Evolutionary conservation across 2,797 vertebrate genomes (phyloP).

Genomic region (Emys orbicularis): DNA sequence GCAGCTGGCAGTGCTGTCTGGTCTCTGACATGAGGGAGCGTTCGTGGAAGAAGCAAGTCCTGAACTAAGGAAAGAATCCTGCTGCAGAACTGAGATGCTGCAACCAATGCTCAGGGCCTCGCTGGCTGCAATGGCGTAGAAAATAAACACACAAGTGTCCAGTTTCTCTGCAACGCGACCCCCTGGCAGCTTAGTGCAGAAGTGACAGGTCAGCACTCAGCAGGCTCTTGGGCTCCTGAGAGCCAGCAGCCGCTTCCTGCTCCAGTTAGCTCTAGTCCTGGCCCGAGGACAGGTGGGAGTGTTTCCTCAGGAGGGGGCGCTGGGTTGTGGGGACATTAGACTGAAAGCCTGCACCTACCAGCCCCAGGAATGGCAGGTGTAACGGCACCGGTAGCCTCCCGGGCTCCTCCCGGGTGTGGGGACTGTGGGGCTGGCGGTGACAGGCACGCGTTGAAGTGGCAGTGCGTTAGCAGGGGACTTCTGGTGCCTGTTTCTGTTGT

Average conservation of each 20-base stretch:
- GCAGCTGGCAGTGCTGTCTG: neutral
- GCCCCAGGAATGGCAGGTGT: too few species aligned
- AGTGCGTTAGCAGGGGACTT: neutral
- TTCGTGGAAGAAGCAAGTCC: neutral
- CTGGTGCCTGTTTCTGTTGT: neutral
- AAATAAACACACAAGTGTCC: constrained; percentile 72
- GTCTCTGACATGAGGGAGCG: neutral
- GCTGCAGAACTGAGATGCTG: neutral
- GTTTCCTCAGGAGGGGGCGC: neutral
- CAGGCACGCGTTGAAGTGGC: too few species aligned
- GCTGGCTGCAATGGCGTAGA: neutral
- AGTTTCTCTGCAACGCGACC: constrained; percentile 76
- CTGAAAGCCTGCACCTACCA: neutral
- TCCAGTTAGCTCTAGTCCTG: neutral
- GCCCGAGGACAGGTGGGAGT: neutral
- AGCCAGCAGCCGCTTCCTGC: neutral
- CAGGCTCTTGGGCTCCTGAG: too few species aligned
- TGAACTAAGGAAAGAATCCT: too few species aligned
- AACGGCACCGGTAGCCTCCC: too few species aligned
- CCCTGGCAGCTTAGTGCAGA: neutral
- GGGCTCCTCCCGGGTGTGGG: too few species aligned
- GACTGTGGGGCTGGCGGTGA: too few species aligned
- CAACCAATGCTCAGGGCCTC: neutral
- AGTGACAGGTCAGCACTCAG: neutral
- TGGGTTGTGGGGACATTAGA: neutral